These are phyloP conservation scores for Agonopterix arenella DNA, from an alignment of 2,888 invertebrate genomes.

Conservation along the genomic window DNA sequence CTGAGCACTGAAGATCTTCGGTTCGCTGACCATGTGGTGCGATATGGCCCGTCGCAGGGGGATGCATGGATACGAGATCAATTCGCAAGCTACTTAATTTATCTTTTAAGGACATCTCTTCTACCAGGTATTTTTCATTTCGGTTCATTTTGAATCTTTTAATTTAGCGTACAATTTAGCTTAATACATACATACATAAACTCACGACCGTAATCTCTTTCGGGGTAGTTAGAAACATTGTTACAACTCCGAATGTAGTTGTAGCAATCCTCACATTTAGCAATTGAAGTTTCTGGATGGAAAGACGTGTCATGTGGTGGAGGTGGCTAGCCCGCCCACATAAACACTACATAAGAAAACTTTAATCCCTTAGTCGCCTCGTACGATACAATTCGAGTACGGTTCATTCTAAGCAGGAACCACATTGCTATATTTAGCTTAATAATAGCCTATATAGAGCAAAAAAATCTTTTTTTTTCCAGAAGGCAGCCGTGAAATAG, in stretches of 20 bases:
- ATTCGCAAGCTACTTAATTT: constrained; percentile 90
- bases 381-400: no score
- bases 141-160: not conserved
- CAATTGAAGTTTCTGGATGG: no score
- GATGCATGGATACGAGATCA: constrained; percentile 98
- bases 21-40: constrained; percentile 95
- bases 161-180: not conserved
- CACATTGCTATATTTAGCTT: not conserved
- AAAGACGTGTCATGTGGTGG: no score
- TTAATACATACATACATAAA: no score
- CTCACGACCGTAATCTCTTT: no score
- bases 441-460: not conserved
- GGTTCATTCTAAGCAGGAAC: no score
- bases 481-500: constrained; percentile 88
- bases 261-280: no score
- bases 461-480: constrained; percentile 29
- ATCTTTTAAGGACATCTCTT: constrained; percentile 87
- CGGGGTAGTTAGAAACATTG: no score
- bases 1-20: constrained; percentile 96
- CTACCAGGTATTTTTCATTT: constrained; percentile 74
- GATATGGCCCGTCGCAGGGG: constrained; percentile 85
- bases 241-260: no score
- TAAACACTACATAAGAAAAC: no score
- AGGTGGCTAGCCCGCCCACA: no score
- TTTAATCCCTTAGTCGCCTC: no score